phyloP scores from a whole-genome alignment of 2,113 vertebrate species.

The Leucoraja erinaceus region DNA sequence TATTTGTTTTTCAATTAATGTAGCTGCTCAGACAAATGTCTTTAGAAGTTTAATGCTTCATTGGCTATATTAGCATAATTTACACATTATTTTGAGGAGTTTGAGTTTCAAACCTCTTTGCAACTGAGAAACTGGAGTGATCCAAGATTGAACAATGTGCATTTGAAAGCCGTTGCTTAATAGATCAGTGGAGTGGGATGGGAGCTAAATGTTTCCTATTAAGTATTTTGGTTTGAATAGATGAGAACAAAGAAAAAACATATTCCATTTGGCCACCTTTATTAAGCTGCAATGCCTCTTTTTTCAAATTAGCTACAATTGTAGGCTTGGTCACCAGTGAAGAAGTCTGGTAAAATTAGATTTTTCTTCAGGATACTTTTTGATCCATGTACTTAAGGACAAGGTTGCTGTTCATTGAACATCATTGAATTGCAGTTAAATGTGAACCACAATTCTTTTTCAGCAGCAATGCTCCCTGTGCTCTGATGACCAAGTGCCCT shows the following conservation, averaged over 20 bases:
- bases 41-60: slow-evolving; percentile 5
- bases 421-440: not conserved
- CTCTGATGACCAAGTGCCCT: slow-evolving; percentile 5
- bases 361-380: not conserved
- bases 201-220: not conserved
- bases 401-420: not conserved
- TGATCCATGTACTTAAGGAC: not conserved
- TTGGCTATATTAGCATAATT: not conserved
- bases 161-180: not conserved
- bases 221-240: not conserved
- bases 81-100: not conserved
- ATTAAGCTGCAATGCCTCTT: not conserved
- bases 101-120: not conserved
- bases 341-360: not conserved
- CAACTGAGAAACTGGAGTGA: not conserved
- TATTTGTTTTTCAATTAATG: not conserved
- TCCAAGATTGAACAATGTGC: not conserved
- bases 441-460: not conserved
- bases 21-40: not conserved
- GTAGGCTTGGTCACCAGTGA: not conserved
- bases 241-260: not conserved
- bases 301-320: not conserved
- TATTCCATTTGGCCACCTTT: not conserved
- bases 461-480: not conserved
- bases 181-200: not conserved